These are phyloP conservation scores for Hycleus cichorii DNA, from an alignment of 1,140 invertebrate species.

Conservation along the genomic window DNA sequence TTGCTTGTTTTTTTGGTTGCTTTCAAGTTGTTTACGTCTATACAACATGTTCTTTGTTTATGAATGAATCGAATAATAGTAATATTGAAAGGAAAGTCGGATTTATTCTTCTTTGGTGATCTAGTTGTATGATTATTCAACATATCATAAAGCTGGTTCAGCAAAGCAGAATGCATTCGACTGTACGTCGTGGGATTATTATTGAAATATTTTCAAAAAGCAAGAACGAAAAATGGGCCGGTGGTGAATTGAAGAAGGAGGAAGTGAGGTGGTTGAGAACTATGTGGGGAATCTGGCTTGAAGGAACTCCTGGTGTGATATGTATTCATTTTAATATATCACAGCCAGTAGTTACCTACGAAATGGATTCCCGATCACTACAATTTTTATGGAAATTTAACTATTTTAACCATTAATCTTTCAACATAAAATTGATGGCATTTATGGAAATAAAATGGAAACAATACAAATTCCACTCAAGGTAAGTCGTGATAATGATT, in stretches of 20 bases:
- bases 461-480: too few relatives aligned
- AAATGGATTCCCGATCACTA: slow-evolving; percentile 32
- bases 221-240: neutral
- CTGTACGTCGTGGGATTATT: slow-evolving; percentile 28
- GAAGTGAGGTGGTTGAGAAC: neutral
- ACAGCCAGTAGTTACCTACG: slow-evolving; percentile 43
- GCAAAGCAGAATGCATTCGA: slow-evolving; percentile 42
- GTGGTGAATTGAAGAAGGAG: too few relatives aligned
- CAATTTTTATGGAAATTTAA: too few relatives aligned
- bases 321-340: slow-evolving; percentile 37
- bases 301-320: slow-evolving; percentile 44
- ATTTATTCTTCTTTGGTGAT: slow-evolving; percentile 43
- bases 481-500: too few relatives aligned
- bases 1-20: neutral
- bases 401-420: too few relatives aligned
- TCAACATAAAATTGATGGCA: too few relatives aligned
- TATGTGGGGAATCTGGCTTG: slow-evolving; percentile 34
- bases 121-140: slow-evolving; percentile 41
- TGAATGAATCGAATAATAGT: neutral
- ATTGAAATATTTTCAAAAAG: neutral
- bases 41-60: neutral
- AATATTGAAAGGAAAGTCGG: slow-evolving; percentile 22
- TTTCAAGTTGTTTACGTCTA: neutral
- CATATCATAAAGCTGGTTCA: slow-evolving; percentile 42
- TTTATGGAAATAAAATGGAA: too few relatives aligned